Base-by-base conservation (phyloP, 2,113 vertebrate genomes). In the Willisornis vidua region DNA sequence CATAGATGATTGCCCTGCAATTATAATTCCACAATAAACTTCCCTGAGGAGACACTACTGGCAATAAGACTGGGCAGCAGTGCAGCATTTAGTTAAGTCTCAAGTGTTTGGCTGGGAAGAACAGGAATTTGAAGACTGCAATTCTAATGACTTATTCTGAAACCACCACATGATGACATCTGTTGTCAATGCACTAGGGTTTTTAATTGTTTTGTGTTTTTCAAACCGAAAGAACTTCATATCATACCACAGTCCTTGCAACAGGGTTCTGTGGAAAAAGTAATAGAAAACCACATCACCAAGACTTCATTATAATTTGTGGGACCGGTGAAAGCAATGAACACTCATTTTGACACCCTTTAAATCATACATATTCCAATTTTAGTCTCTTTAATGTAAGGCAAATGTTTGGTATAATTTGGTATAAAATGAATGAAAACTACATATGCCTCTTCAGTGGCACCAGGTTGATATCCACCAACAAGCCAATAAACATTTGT, bases 211-310 rank as follows among this genome's bases (percentile, higher is more conserved):
- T 67, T 85, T n/a, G 13, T 26, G 29, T 28, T 73, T 89, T 80
- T 84, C 16, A 94, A 35, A 12, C 13, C 54, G 22, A 35, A 80
- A 55, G 46, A 86, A 39, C 41, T 77, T 28, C 3, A 13, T 46
- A 45, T 45, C 0, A 0, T n/a, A 33, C 16, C 17, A 41, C n/a
- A 41, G 24, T 45, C 28, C 8, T 49, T 49, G 19, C 4, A 61
- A 80, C 19, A 39, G 23, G 13, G 9, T 58, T 59, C 35, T 48
- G 9, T 61, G 45, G 10, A 31, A 81, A 80, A 92, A 62, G 33
- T 12, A 61, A 37, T 39, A 28, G 1, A 2, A 16, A 79, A 14
- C 14, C 5, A 11, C 29, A 4, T 29, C 48, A 68, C 58, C 26
- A 52, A 63, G 58, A 20, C 52, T 62, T 71, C 19, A 19, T 58